Evolutionary conservation across 2,113 vertebrate species (phyloP).

Genomic region (Sinocyclocheilus grahami): DNA sequence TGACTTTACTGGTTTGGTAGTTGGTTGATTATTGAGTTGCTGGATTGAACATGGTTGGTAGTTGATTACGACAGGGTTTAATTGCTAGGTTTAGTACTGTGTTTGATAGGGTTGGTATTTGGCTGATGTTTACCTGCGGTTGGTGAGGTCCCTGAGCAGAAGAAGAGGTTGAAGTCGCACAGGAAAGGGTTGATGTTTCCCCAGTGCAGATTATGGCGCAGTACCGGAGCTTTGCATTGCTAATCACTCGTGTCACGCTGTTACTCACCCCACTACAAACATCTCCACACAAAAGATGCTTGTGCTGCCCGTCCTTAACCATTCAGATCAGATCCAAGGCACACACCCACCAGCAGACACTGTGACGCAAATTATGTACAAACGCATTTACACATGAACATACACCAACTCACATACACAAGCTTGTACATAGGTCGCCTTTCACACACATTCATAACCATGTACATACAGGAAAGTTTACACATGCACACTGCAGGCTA

Average conservation of each 20-base stretch:
- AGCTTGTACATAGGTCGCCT: neutral
- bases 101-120: conserved; percentile 41
- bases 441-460: neutral
- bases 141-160: conserved; percentile 55
- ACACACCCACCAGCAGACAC: conserved; percentile 80
- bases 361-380: conserved; percentile 34
- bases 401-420: conserved; percentile 14
- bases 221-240: conserved; percentile 79
- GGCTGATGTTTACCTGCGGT: conserved; percentile 61
- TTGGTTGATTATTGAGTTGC: conserved; percentile 31
- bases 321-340: conserved; percentile 88
- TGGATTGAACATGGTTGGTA: conserved; percentile 25
- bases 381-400: conserved; percentile 3
- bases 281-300: conserved; percentile 89
- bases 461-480: neutral
- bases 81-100: conserved; percentile 36
- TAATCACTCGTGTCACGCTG: conserved; percentile 80
- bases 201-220: conserved; percentile 66
- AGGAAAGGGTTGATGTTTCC: conserved; percentile 60
- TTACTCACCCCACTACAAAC: conserved; percentile 83
- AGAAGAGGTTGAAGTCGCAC: conserved; percentile 61
- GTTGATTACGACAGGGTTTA: conserved; percentile 36
- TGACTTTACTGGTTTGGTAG: conserved; percentile 2
- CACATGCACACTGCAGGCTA: neutral
- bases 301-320: conserved; percentile 84